Conservation (phyloP, 1,140 invertebrate species). For the Brachionus plicatilis region DNA sequence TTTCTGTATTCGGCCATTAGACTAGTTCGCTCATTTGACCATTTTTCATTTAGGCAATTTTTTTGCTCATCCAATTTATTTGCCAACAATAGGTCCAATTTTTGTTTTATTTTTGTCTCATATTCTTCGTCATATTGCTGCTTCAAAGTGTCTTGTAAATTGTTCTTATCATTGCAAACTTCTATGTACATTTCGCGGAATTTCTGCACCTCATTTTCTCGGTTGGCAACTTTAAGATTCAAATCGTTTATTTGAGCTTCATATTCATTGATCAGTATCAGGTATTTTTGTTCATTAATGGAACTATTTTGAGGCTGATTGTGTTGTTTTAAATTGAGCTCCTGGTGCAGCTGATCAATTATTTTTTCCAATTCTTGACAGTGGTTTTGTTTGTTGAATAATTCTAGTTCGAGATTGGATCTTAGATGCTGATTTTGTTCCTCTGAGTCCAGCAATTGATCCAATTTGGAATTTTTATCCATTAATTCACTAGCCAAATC, state of each 20-base stretch:
- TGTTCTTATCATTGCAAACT: conserved; percentile 38
- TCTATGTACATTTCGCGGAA: conserved; percentile 26
- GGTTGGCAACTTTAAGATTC: not conserved
- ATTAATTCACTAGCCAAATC: conserved; percentile 4
- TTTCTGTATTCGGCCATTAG: conserved; percentile 8
- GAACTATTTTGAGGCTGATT: not conserved
- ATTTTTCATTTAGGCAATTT: conserved; percentile 9
- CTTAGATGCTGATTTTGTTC: conserved; percentile 19
- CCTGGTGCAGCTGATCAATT: conserved; percentile 31
- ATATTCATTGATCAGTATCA: conserved; percentile 11
- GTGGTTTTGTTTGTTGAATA: conserved; percentile 27
- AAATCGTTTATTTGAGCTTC: conserved; percentile 24
- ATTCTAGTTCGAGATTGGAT: conserved; percentile 20
- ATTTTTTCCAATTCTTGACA: conserved; percentile 19
- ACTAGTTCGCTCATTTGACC: conserved; percentile 15
- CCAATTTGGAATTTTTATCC: conserved; percentile 36
- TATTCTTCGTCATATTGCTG: conserved; percentile 31
- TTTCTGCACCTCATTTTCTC: conserved; percentile 23
- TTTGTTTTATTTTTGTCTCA: conserved; percentile 4
- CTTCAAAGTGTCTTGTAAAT: conserved; percentile 19
- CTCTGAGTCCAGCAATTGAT: conserved; percentile 13
- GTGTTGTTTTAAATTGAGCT: not conserved
- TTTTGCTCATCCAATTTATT: conserved; percentile 18
- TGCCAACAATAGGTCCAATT: not conserved
- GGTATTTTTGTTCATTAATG: conserved; percentile 14